A percentile compares a stretch with the other conserved stretches of the same genome.
Conservation (phyloP, 1,140 invertebrate genomes). For the Pararge aegeria region DNA sequence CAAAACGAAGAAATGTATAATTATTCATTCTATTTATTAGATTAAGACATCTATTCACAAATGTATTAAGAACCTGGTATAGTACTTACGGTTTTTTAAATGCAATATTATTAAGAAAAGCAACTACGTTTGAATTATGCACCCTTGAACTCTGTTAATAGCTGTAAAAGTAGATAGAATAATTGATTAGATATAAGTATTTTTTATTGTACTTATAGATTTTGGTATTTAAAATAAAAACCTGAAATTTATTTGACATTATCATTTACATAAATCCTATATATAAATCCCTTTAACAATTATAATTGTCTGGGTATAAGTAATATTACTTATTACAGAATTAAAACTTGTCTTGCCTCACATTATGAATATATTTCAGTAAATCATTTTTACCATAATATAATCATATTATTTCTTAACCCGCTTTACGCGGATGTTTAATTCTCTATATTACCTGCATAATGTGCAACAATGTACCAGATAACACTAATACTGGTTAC, state of each 20-base stretch:
- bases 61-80: conserved; percentile 1
- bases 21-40: background rate
- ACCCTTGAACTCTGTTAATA: conserved; percentile 1
- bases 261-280: background rate
- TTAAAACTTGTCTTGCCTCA: no score
- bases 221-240: conserved; percentile 64
- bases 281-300: background rate
- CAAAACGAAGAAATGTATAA: background rate
- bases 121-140: background rate
- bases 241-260: conserved; percentile 5
- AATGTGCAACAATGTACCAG: no score
- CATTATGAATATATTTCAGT: no score
- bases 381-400: no score
- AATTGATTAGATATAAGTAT: conserved; percentile 52
- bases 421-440: no score
- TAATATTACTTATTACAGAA: no score
- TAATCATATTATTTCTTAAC: no score
- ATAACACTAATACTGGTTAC: no score
- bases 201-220: conserved; percentile 59
- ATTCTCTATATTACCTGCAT: no score
- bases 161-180: conserved; percentile 18
- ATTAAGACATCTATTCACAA: background rate
- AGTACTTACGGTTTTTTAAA: background rate
- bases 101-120: conserved; percentile 17
- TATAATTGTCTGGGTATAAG: no score